Conservation (phyloP, 1,140 invertebrate species). For the Leptopilina boulardi region DNA sequence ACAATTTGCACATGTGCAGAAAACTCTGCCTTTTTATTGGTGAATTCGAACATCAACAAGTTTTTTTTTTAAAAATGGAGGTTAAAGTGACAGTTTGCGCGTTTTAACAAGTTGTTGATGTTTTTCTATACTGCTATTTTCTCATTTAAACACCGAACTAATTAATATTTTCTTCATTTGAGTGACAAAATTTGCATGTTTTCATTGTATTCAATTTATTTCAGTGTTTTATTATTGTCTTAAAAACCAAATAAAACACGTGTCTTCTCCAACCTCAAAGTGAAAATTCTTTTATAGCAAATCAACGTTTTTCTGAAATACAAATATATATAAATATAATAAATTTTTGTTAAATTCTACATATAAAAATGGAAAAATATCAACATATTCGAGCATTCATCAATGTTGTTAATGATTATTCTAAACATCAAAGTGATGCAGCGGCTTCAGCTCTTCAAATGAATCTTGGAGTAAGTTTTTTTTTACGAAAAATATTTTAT, state of each 20-base stretch:
- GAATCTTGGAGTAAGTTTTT: constrained; percentile 72
- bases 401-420: constrained; percentile 69
- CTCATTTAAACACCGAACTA: not conserved
- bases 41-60: not conserved
- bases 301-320: not conserved
- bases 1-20: not conserved
- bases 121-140: not conserved
- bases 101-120: constrained; percentile 1
- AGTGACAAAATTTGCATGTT: not conserved
- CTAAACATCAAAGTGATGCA: constrained; percentile 71
- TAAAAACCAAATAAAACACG: not conserved
- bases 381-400: constrained; percentile 73
- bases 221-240: not conserved
- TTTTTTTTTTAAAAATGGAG: constrained; percentile 14
- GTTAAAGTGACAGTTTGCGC: constrained; percentile 11
- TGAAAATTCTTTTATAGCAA: not conserved
- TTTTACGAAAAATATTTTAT: not conserved
- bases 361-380: constrained; percentile 60
- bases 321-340: too few species aligned
- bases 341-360: too few species aligned
- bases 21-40: not conserved
- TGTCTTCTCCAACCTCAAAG: not conserved
- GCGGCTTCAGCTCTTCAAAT: constrained; percentile 71
- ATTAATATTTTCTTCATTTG: not conserved
- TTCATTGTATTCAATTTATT: not conserved